Evolutionary conservation across 2,113 vertebrate genomes (phyloP).

Genomic region (Prietella phreatophila): DNA sequence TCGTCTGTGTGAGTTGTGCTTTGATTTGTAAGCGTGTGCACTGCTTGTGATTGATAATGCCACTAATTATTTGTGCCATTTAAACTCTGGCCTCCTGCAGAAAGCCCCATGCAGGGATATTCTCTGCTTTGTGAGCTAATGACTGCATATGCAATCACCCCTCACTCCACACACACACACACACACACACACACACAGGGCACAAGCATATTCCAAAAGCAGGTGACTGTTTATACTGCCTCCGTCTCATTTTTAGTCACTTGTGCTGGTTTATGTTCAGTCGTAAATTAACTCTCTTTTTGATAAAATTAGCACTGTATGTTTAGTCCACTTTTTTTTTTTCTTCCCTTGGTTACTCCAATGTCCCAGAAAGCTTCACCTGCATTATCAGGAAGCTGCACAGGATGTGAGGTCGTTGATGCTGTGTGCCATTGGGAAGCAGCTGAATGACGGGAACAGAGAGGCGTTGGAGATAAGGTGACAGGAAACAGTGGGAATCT

Average conservation of each 20-base stretch:
- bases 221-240: neutral
- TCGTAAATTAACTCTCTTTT: neutral
- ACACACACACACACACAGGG: constrained; percentile 21
- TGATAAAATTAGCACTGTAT: neutral
- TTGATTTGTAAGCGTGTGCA: constrained; percentile 49
- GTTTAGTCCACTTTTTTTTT: neutral
- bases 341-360: neutral
- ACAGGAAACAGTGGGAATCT: constrained; percentile 47
- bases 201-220: neutral
- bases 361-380: constrained; percentile 38
- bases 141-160: neutral
- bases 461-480: constrained; percentile 55
- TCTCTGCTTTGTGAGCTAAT: constrained; percentile 66
- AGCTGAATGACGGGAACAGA: constrained; percentile 60
- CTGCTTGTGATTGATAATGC: constrained; percentile 67
- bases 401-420: constrained; percentile 63
- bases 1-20: neutral
- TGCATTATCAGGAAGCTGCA: constrained; percentile 53
- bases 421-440: constrained; percentile 53
- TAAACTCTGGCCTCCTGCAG: constrained; percentile 62
- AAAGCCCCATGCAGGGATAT: constrained; percentile 61
- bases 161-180: neutral
- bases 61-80: constrained; percentile 69
- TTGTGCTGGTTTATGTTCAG: neutral
- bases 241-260: neutral